phyloP scores from a whole-genome alignment of 2,888 invertebrate genomes.

The Erannis defoliaria region DNA sequence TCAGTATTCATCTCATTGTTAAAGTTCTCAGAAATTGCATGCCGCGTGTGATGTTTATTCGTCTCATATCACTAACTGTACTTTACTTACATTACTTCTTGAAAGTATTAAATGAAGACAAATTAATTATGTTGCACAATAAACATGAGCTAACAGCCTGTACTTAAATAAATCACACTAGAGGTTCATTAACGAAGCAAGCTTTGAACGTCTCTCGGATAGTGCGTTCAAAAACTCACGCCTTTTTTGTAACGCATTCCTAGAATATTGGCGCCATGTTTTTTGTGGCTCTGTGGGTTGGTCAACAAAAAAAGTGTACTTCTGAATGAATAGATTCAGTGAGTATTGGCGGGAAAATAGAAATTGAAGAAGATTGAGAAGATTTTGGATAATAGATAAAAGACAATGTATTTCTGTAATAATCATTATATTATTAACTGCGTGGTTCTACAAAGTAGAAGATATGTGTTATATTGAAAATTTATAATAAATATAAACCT shows the following conservation, averaged over 20 bases:
- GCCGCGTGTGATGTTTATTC: too few relatives aligned
- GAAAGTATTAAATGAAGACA: background rate
- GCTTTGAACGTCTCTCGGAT: slow-evolving; percentile 1
- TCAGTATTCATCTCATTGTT: too few relatives aligned
- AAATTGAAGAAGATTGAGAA: too few relatives aligned
- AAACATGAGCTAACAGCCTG: background rate
- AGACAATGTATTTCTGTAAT: too few relatives aligned
- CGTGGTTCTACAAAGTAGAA: too few relatives aligned
- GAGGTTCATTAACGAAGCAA: slow-evolving; percentile 3
- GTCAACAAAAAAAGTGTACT: too few relatives aligned
- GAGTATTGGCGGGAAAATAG: background rate
- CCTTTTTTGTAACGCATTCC: slow-evolving; percentile 28
- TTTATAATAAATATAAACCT: too few relatives aligned
- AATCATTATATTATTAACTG: too few relatives aligned
- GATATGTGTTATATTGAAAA: too few relatives aligned
- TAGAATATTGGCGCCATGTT: slow-evolving; percentile 46
- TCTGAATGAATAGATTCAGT: background rate
- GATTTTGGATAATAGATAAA: background rate
- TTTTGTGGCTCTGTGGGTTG: background rate
- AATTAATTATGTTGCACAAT: background rate
- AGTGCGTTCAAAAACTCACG: slow-evolving; percentile 7
- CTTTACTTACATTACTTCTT: background rate
- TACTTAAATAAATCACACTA: background rate
- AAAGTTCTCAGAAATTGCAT: too few relatives aligned
- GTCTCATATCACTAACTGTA: too few relatives aligned